Conservation (phyloP, 2,888 invertebrate species). For the Microdon myrmicae region DNA sequence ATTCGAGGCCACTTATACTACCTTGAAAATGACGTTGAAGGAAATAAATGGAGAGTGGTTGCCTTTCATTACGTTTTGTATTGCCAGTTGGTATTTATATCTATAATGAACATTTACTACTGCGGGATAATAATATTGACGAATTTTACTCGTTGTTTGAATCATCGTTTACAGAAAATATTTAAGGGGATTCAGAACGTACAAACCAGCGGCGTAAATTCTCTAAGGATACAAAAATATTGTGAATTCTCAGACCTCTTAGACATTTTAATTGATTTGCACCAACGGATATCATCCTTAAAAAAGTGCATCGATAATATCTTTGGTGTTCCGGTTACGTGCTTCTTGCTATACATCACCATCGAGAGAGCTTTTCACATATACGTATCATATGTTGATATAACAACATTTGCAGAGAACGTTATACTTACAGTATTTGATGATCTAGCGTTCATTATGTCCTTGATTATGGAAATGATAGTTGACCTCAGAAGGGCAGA, state of each 20-base stretch:
- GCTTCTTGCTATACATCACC: constrained; percentile 54
- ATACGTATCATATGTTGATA: constrained; percentile 56
- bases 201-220: neutral
- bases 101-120: too few relatives aligned
- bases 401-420: constrained; percentile 1
- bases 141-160: constrained; percentile 54
- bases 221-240: constrained; percentile 18
- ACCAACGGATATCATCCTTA: constrained; percentile 50
- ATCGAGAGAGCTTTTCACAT: constrained; percentile 55
- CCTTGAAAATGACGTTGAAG: too few relatives aligned
- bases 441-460: constrained; percentile 14
- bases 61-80: too few relatives aligned
- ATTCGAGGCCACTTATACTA: too few relatives aligned
- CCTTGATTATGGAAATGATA: constrained; percentile 40
- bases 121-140: constrained; percentile 45
- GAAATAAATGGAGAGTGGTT: too few relatives aligned
- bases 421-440: neutral
- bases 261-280: constrained; percentile 50
- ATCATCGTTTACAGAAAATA: constrained; percentile 52
- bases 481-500: constrained; percentile 35
- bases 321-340: constrained; percentile 53
- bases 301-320: constrained; percentile 44
- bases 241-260: constrained; percentile 51
- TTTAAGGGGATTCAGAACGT: constrained; percentile 30
- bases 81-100: neutral